Percentiles rank a stretch among this genome's conserved stretches.
Evolutionary conservation across 2,113 vertebrate species (phyloP).

Genomic region (Phylloscopus whistleri): DNA sequence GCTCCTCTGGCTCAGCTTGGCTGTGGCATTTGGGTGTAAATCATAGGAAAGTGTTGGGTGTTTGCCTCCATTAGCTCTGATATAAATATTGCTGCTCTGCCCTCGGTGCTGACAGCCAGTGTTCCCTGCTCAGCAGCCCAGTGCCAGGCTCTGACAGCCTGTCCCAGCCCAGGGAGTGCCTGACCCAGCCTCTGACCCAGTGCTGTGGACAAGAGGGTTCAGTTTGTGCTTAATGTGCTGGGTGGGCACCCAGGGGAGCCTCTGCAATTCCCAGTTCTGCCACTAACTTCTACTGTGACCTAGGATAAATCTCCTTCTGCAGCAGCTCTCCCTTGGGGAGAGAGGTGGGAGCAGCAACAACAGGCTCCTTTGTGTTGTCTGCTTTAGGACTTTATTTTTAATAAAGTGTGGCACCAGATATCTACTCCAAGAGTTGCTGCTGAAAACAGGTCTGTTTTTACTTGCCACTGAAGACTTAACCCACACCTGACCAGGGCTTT

Average conservation of each 20-base stretch:
- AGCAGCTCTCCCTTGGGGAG: neutral
- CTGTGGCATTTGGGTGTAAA: neutral
- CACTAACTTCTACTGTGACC: neutral
- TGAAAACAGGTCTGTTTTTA: neutral
- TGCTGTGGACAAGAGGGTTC: neutral
- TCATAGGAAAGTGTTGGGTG: fast-evolving
- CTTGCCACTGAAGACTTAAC: neutral
- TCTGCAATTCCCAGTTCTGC: neutral
- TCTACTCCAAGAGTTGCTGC: neutral
- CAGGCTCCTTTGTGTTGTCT: neutral
- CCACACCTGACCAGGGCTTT: neutral
- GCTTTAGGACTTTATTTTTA: neutral
- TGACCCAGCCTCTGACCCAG: neutral
- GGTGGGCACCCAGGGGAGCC: neutral
- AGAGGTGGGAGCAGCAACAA: neutral
- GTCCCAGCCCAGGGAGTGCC: neutral
- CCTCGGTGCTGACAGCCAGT: neutral
- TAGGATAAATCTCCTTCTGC: neutral
- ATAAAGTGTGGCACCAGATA: neutral
- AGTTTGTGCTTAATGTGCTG: neutral
- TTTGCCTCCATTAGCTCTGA: neutral
- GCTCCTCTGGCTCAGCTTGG: neutral
- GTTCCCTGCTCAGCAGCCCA: neutral
- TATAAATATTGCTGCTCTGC: slow-evolving; percentile 10
- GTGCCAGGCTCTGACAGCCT: neutral